Evolutionary conservation across 2,888 invertebrate genomes (phyloP).

Genomic region (Apomyelois bistriatella): DNA sequence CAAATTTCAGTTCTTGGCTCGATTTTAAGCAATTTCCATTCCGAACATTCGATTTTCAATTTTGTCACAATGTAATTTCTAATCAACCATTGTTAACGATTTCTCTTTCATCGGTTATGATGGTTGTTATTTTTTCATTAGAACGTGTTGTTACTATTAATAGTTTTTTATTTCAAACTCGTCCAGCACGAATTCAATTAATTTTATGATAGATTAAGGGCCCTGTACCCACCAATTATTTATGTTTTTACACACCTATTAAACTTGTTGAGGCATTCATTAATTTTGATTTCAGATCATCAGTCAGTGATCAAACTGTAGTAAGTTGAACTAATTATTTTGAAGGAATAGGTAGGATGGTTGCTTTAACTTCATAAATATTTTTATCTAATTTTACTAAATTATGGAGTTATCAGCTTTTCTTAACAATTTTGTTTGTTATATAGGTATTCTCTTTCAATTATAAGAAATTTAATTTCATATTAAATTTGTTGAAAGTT

Average conservation of each 20-base stretch:
- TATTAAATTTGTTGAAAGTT: too few relatives aligned
- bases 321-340: neutral
- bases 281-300: constrained; percentile 7
- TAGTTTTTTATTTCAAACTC: constrained; percentile 1
- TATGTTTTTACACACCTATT: constrained; percentile 10
- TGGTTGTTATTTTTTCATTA: constrained; percentile 3
- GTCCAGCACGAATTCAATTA: constrained; percentile 4
- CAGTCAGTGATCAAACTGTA: constrained; percentile 2
- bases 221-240: constrained; percentile 8
- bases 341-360: too few relatives aligned
- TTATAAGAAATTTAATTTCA: too few relatives aligned
- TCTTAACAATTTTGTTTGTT: too few relatives aligned
- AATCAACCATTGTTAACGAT: neutral
- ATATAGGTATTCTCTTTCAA: too few relatives aligned
- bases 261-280: constrained; percentile 4
- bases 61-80: neutral
- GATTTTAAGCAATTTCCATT: neutral
- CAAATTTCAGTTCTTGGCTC: neutral
- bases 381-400: too few relatives aligned
- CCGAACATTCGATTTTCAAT: neutral
- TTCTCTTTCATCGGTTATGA: neutral
- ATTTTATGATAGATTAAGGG: constrained; percentile 11
- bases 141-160: constrained; percentile 5
- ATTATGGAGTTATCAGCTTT: too few relatives aligned
- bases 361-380: neutral